Percentiles rank a stretch among this genome's conserved stretches.
phyloP scores from a whole-genome alignment of 2,113 vertebrate genomes.

The Eulemur macaco region DNA sequence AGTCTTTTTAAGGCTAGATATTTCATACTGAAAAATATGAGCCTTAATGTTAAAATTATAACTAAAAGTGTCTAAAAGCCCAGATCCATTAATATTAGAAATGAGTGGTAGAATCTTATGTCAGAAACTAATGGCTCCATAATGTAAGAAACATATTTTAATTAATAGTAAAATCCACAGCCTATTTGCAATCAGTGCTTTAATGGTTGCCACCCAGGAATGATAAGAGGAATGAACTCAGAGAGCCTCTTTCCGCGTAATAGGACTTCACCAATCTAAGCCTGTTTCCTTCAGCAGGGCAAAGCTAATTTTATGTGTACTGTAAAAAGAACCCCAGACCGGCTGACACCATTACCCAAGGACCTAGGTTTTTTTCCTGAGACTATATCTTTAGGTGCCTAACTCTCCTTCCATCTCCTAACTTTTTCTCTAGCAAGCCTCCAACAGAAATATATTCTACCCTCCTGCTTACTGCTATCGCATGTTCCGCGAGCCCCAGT shows the following conservation, averaged over 20 bases:
- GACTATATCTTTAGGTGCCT: neutral
- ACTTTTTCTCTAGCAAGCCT: neutral
- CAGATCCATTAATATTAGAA: conserved; percentile 62
- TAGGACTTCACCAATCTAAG: neutral
- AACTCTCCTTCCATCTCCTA: neutral
- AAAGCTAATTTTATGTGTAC: accelerated
- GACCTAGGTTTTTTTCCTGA: neutral
- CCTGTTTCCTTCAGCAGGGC: neutral
- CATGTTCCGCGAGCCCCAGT: neutral
- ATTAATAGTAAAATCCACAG: conserved; percentile 28
- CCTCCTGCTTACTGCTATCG: neutral
- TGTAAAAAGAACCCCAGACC: neutral
- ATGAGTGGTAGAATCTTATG: conserved; percentile 36
- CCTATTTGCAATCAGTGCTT: neutral
- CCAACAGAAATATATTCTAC: neutral
- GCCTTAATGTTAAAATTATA: conserved; percentile 52
- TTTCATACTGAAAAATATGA: conserved; percentile 43
- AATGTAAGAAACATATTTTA: conserved; percentile 57
- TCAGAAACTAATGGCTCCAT: conserved; percentile 51
- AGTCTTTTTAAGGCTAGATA: neutral
- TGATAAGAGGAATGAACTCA: neutral
- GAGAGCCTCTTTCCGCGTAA: neutral
- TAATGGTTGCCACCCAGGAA: neutral
- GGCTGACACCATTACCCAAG: neutral
- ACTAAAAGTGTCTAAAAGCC: conserved; percentile 20